phyloP scores from a whole-genome alignment of 2,888 invertebrate species.

The Morpho deidamia region DNA sequence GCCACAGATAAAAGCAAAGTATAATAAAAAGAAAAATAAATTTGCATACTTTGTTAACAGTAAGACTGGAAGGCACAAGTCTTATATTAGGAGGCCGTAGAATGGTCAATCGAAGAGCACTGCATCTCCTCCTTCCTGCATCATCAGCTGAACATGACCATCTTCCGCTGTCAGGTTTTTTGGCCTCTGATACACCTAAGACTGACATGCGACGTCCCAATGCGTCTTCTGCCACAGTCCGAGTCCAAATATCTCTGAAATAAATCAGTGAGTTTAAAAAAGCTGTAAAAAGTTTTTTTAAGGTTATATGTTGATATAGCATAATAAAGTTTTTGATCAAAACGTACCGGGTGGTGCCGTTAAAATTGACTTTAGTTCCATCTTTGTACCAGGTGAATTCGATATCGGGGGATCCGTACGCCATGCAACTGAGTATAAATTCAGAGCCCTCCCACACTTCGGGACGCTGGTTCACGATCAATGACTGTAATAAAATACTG shows the following conservation, averaged over 20 bases:
- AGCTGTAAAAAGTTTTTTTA: no score
- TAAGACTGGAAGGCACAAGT: constrained; percentile 83
- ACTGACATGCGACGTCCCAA: constrained; percentile 80
- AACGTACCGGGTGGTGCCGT: constrained; percentile 82
- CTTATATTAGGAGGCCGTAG: constrained; percentile 81
- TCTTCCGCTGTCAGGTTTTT: constrained; percentile 84
- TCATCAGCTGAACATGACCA: constrained; percentile 89
- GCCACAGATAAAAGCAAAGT: no score
- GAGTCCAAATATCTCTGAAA: constrained; percentile 82
- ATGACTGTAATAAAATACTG: constrained; percentile 37
- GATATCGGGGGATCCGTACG: constrained; percentile 86
- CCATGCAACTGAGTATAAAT: constrained; percentile 87
- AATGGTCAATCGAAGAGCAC: constrained; percentile 80
- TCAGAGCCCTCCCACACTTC: constrained; percentile 85
- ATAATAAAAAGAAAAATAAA: no score
- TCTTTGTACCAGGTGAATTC: constrained; percentile 91
- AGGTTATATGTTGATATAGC: no score
- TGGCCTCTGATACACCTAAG: constrained; percentile 84
- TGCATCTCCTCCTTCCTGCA: constrained; percentile 83
- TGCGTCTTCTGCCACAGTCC: constrained; percentile 75
- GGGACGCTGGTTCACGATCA: constrained; percentile 63
- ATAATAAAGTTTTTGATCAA: not conserved
- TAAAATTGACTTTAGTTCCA: constrained; percentile 85
- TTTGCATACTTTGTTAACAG: constrained; percentile 81
- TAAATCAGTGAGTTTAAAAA: not conserved